phyloP scores from a whole-genome alignment of 2,888 invertebrate species.

The Linnaemya tessellans region DNA sequence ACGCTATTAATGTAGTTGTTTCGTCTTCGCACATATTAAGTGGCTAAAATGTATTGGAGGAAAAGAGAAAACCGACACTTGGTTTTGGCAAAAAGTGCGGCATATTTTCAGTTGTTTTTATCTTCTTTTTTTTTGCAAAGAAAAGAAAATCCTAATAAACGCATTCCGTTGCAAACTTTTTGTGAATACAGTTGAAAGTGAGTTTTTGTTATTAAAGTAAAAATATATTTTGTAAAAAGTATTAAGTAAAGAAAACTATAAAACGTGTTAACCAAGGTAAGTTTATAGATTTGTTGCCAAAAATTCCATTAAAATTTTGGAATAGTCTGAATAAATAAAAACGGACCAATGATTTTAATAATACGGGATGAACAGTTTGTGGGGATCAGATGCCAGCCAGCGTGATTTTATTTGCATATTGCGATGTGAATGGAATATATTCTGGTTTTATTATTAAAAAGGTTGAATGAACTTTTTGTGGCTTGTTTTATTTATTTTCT shows the following conservation, averaged over 20 bases:
- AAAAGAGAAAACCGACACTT: constrained; percentile 8
- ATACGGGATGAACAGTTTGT: background rate
- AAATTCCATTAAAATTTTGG: background rate
- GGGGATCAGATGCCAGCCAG: background rate
- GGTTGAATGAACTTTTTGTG: constrained; percentile 69
- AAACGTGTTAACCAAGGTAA: constrained; percentile 61
- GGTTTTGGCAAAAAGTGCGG: constrained; percentile 65
- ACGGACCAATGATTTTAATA: background rate
- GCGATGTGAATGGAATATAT: constrained; percentile 31
- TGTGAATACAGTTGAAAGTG: constrained; percentile 57
- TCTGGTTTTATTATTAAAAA: constrained; percentile 46
- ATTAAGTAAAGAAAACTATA: constrained; percentile 18
- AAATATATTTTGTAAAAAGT: background rate
- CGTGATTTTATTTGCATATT: constrained; percentile 22
- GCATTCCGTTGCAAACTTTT: constrained; percentile 71
- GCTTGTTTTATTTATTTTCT: constrained; percentile 50
- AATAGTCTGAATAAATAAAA: background rate
- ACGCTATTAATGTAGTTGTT: background rate
- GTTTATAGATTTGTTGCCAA: constrained; percentile 4
- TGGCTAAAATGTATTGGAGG: background rate
- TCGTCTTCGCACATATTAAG: background rate
- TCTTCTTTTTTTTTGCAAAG: constrained; percentile 51
- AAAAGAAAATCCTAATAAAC: constrained; percentile 54
- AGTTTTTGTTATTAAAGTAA: constrained; percentile 21
- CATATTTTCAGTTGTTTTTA: constrained; percentile 57